Conservation (phyloP, 2,797 vertebrate genomes). For the Artibeus lituratus region DNA sequence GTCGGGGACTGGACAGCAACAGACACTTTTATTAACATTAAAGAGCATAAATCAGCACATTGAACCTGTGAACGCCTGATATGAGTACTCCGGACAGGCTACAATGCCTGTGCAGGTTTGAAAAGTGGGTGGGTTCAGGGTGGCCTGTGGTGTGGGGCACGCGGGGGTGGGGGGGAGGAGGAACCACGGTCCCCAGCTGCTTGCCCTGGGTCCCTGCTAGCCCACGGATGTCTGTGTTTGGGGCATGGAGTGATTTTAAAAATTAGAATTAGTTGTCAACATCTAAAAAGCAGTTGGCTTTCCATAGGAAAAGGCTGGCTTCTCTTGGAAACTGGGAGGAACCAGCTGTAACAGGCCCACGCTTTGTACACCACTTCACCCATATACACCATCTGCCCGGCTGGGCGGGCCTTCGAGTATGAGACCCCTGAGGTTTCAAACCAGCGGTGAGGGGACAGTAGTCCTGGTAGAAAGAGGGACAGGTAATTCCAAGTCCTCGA, state of each 20-base stretch:
- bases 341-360: not conserved
- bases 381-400: not conserved
- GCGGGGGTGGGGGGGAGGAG: not conserved
- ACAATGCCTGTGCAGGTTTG: not conserved
- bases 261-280: not conserved
- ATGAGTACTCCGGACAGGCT: not conserved
- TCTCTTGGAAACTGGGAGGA: not conserved
- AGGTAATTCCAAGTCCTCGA: not conserved
- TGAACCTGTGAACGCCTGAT: not conserved
- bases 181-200: not conserved
- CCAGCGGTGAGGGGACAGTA: rapidly evolving
- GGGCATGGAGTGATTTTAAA: not conserved
- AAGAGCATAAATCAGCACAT: not conserved
- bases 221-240: not conserved
- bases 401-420: not conserved
- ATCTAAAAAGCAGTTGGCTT: not conserved
- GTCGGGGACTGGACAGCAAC: not conserved
- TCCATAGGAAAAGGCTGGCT: not conserved
- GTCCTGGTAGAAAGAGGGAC: not conserved
- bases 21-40: slow-evolving; percentile 31
- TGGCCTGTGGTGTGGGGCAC: not conserved
- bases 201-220: not conserved
- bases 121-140: not conserved
- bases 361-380: rapidly evolving
- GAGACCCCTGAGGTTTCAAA: not conserved